Base-by-base conservation (phyloP, 2,888 invertebrate genomes). In the Orgyia antiqua region DNA sequence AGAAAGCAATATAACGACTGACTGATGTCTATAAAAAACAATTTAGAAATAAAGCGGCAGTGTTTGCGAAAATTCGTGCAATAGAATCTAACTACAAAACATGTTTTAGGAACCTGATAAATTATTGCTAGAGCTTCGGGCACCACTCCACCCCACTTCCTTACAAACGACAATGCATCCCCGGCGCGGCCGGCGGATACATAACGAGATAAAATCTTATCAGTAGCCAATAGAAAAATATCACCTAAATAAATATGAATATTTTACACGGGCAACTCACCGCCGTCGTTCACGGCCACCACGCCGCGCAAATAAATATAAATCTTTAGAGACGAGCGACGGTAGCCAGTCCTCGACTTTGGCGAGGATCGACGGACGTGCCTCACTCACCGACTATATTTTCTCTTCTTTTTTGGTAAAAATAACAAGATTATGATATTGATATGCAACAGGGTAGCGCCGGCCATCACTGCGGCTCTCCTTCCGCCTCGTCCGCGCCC, bases 211-310 rank as follows among this genome's bases (percentile, higher is more conserved):
- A 72, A 77, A 75, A 78, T 76, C 80, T 80, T 78, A 80, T 77
- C 74, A 78, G 83, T 82, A 83, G 84, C 84, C 84, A 79, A 84
- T 84, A 86, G 80, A 86, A 86, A 86, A 86, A 84, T 84, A 86
- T 84, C 83, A 84, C 84, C 79, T 82, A 84, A 86, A 84, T 80
- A 84, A 83, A 83, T 82, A 83, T 82, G 69, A 73, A 71, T 75
- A 77, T 75, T 63, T 69, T 58, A 68, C 63, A 65, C 68, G 66
- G 66, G 65, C 58, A 58, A 39, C 57, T 49, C 49, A 47, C 53
- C 62, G 60, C 51, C 55, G 53, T 39, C 57, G 61, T 45, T 43
- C 47, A 49, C 45, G 49, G 49, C 37, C 52, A 54, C 55, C 50
- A 39, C 54, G 57, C 55, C 57, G 54, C 55, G 53, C 47, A 55